Base-by-base conservation (phyloP, 2,113 vertebrate species). In the Apeltes quadracus region DNA sequence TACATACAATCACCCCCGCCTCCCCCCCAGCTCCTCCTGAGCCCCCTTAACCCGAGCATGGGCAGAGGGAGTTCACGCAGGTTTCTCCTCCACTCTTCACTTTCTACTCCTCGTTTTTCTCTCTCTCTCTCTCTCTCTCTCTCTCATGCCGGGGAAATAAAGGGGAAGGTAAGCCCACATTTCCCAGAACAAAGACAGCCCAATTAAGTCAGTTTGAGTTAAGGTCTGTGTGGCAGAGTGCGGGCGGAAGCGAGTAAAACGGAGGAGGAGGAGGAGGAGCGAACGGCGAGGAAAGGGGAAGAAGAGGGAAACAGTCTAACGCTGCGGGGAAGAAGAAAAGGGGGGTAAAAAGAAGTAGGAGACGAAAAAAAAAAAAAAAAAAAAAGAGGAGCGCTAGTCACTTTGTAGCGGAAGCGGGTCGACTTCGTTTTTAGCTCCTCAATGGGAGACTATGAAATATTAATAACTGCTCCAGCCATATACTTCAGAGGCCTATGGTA, bases 161-260 rank as follows among this genome's bases (percentile, higher is more conserved):
- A 80, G 76, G 67, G 71, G 84, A 92, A 91, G 90, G 91, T 90
- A 90, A 81, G 80, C 91, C 89, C 86, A 87, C 88, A 90, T 88
- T 91, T 93, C 86, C 88, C 87, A 86, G 80, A 92, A 92, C 92
- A 93, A 93, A 93, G 91, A 91, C 90, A 92, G 90, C 93, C 93
- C 93, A 93, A 93, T 93, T 93, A 93, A 93, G 92, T 93, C 92
- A 92, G 89, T 89, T 90, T 93, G 91, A 93, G 93, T 93, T 93
- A 92, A 84, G 91, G 91, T 92, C 88, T 91, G 86, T 81, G 87
- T 84, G 81, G 87, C 81, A 88, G 85, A 83, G 80, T 76, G 43
- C 75, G 78, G 86, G 87, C 56, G 88, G 79, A 83, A 79, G 76
- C 72, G 57, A 69, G 74, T 66, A 78, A 70, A 72, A n/a, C 38